Evolutionary conservation across 2,797 vertebrate genomes (phyloP).

Genomic region (Premnoplex brunnescens): DNA sequence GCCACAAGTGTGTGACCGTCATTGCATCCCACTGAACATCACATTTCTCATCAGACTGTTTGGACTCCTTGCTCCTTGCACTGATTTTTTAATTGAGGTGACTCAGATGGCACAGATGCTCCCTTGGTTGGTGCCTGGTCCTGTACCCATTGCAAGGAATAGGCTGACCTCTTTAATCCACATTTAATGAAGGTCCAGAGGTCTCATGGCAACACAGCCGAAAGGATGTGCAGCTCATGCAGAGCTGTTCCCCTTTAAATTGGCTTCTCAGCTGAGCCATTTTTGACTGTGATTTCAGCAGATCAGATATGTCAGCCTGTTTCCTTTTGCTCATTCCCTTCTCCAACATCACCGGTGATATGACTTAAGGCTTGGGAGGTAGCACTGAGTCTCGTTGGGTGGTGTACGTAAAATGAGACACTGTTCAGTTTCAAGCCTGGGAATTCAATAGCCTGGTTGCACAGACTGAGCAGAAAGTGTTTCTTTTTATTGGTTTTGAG

Average conservation of each 20-base stretch:
- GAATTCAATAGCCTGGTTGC: background rate
- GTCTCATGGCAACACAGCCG: background rate
- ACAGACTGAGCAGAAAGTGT: background rate
- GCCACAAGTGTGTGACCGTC: background rate
- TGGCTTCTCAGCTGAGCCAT: background rate
- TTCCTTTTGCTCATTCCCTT: slow-evolving; percentile 60
- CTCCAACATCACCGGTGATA: slow-evolving; percentile 29
- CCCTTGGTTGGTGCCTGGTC: background rate
- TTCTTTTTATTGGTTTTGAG: background rate
- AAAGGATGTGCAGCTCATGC: background rate
- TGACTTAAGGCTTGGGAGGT: slow-evolving; percentile 52
- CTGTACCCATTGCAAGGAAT: background rate
- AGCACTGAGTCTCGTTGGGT: slow-evolving; percentile 33
- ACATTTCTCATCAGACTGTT: background rate
- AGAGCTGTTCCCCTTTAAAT: slow-evolving; percentile 5
- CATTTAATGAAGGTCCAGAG: background rate
- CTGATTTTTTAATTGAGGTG: background rate
- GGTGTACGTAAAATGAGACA: slow-evolving; percentile 37
- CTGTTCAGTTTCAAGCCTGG: slow-evolving; percentile 15
- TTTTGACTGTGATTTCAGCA: slow-evolving; percentile 17
- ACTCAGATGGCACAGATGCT: background rate
- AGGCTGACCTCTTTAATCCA: background rate
- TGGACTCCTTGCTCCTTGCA: background rate
- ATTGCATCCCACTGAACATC: background rate
- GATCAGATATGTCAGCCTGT: slow-evolving; percentile 31